Conservation (phyloP, 2,797 vertebrate species). For the Anisognathus igniventris region DNA sequence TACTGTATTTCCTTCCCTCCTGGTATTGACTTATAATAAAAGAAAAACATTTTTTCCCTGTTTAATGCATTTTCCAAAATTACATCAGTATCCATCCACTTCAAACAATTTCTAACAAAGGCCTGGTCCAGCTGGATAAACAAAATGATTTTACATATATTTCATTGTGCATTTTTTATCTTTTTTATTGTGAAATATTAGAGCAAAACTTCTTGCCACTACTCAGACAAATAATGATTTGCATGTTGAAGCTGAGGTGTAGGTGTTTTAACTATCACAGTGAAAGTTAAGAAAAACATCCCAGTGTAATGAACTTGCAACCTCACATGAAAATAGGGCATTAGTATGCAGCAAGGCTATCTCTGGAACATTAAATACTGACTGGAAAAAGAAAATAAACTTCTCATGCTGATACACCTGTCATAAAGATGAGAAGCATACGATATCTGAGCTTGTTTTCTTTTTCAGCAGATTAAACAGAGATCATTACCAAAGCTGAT, state of each 20-base stretch:
- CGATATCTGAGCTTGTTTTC: neutral
- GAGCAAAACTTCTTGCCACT: neutral
- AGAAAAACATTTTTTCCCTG: constrained; percentile 38
- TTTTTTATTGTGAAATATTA: neutral
- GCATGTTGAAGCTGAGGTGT: neutral
- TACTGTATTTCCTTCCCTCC: constrained; percentile 40
- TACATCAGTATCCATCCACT: constrained; percentile 17
- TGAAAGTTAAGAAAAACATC: neutral
- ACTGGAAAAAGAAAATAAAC: neutral
- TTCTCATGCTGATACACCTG: neutral
- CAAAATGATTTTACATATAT: constrained; percentile 26
- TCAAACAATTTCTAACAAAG: constrained; percentile 48
- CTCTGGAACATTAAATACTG: neutral
- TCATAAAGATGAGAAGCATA: neutral
- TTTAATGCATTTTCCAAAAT: constrained; percentile 52
- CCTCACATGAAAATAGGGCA: neutral
- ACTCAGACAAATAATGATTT: neutral
- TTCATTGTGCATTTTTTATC: neutral
- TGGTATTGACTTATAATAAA: constrained; percentile 54
- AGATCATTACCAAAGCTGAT: neutral
- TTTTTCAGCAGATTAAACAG: neutral
- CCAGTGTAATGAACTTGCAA: neutral
- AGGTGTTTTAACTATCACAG: neutral
- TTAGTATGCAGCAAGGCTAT: neutral
- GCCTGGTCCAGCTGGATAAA: constrained; percentile 51